Percentiles rank a stretch among this genome's conserved stretches.
Conservation (phyloP, 2,888 invertebrate genomes). For the Meiosimyza decipiens region DNA sequence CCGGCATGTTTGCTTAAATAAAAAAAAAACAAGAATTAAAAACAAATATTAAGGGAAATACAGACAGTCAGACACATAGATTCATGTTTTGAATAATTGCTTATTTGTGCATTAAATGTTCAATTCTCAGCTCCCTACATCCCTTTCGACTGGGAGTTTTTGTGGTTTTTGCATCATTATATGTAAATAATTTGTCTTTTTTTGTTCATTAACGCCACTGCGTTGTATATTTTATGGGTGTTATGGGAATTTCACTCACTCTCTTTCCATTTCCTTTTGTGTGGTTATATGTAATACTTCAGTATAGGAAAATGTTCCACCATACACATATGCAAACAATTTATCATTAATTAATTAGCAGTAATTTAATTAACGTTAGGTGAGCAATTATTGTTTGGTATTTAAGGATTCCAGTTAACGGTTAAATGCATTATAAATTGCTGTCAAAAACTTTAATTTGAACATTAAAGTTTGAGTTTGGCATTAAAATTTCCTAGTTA, state of each 20-base stretch:
- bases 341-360: conserved; percentile 19
- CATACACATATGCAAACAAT: conserved; percentile 5
- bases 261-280: too few relatives aligned
- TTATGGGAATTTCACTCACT: too few relatives aligned
- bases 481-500: too few relatives aligned
- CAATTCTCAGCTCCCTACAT: neutral
- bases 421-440: neutral
- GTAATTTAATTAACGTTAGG: conserved; percentile 25
- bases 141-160: conserved; percentile 26
- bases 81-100: neutral
- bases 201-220: neutral
- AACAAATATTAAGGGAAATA: too few relatives aligned
- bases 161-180: conserved; percentile 26
- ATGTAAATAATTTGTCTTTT: conserved; percentile 21
- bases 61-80: neutral
- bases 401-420: neutral
- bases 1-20: too few relatives aligned
- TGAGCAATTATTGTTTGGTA: conserved; percentile 2
- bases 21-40: too few relatives aligned
- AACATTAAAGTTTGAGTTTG: too few relatives aligned
- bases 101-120: conserved; percentile 2
- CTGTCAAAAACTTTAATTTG: too few relatives aligned
- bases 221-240: conserved; percentile 2
- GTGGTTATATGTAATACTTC: too few relatives aligned
- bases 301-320: neutral